These are phyloP conservation scores for Neoseiulus cucumeris DNA, from an alignment of 1,140 invertebrate species.

Conservation along the genomic window DNA sequence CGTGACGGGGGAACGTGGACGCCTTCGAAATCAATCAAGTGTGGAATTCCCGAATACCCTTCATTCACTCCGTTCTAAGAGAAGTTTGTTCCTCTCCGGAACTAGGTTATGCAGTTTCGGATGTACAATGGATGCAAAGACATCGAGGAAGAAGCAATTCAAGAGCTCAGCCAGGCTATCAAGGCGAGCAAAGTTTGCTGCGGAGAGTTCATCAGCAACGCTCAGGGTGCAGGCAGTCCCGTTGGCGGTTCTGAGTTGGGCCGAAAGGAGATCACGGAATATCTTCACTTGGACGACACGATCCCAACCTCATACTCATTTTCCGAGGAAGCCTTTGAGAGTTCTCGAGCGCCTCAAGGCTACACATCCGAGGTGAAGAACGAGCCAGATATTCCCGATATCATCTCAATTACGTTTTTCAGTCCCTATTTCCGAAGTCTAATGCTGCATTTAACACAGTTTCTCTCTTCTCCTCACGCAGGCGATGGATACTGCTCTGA, in stretches of 20 bases:
- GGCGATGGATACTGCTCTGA: constrained; percentile 8
- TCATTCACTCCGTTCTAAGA: too few species aligned
- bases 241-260: neutral
- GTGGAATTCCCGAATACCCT: too few species aligned
- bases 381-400: too few species aligned
- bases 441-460: too few species aligned
- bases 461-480: neutral
- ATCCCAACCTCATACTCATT: constrained; percentile 7
- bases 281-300: neutral
- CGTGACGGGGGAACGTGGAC: too few species aligned
- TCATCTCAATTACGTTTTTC: too few species aligned
- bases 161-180: neutral
- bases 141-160: constrained; percentile 4
- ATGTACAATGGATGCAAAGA: neutral
- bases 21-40: too few species aligned
- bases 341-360: neutral
- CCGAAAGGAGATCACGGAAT: neutral
- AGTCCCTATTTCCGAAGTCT: too few species aligned
- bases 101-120: constrained; percentile 4
- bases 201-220: neutral
- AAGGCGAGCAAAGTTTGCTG: neutral
- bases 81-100: too few species aligned
- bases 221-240: neutral
- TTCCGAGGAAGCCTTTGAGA: constrained; percentile 10
- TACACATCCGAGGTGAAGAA: neutral